Conservation (phyloP, 2,888 invertebrate genomes). For the Willowsia nigromaculata region DNA sequence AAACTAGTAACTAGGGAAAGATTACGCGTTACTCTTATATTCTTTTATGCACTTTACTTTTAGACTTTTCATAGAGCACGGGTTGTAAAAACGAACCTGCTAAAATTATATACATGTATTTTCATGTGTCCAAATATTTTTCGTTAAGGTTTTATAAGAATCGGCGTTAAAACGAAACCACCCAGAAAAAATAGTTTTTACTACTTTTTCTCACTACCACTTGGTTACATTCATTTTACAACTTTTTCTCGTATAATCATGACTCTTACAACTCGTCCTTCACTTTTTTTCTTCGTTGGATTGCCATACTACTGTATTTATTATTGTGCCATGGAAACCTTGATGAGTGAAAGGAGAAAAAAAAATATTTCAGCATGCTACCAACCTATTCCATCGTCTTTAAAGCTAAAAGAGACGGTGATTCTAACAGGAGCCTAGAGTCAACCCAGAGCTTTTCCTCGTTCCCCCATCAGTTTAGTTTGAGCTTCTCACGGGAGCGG, state of each 20-base stretch:
- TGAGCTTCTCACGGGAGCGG: conserved; percentile 11
- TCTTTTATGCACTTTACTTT: too few relatives aligned
- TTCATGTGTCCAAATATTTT: too few relatives aligned
- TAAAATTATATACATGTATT: too few relatives aligned
- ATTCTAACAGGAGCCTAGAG: background rate
- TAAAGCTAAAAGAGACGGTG: too few relatives aligned
- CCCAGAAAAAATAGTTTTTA: too few relatives aligned
- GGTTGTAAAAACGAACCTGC: too few relatives aligned
- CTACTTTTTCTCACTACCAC: background rate
- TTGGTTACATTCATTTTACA: background rate
- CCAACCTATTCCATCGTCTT: too few relatives aligned
- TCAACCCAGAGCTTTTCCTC: background rate
- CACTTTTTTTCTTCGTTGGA: background rate
- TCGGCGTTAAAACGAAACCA: background rate
- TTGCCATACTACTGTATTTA: background rate
- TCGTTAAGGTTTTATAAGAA: background rate
- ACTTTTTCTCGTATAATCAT: background rate
- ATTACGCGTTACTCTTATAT: background rate
- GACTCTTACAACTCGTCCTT: background rate
- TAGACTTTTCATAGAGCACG: too few relatives aligned
- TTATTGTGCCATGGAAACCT: background rate
- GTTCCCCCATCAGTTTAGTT: background rate
- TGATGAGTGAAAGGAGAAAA: background rate
- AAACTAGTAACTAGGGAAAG: background rate
- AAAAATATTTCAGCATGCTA: background rate